A percentile compares a stretch with the other conserved stretches of the same genome.
phyloP scores from a whole-genome alignment of 1,140 invertebrate genomes.

The Scaptomyza hsui region DNA sequence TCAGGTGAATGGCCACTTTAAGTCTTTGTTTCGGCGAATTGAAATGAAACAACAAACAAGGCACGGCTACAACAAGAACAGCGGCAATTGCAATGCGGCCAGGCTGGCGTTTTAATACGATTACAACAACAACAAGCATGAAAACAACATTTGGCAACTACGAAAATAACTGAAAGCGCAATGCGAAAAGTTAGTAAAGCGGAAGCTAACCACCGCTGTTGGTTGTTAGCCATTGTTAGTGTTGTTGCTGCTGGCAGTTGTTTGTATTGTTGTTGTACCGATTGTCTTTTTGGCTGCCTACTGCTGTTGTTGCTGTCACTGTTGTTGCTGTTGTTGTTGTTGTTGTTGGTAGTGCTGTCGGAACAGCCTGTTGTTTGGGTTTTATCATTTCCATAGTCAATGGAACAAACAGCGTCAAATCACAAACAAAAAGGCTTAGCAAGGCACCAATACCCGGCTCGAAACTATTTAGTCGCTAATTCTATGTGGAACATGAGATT shows the following conservation, averaged over 20 bases:
- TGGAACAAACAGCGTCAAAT: constrained; percentile 4
- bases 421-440: constrained; percentile 6
- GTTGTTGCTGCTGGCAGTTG: constrained; percentile 9
- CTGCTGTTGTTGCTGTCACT: constrained; percentile 9
- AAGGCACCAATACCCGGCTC: neutral
- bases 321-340: constrained; percentile 11
- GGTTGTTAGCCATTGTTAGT: constrained; percentile 25
- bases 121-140: constrained; percentile 52
- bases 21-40: constrained; percentile 79
- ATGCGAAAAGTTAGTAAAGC: constrained; percentile 76
- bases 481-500: neutral
- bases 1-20: constrained; percentile 80
- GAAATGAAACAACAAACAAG: constrained; percentile 80
- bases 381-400: constrained; percentile 55
- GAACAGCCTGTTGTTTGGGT: constrained; percentile 47
- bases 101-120: constrained; percentile 60
- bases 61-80: constrained; percentile 27
- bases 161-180: constrained; percentile 54
- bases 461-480: neutral
- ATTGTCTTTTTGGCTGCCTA: constrained; percentile 61
- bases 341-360: constrained; percentile 24
- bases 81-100: constrained; percentile 33
- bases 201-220: constrained; percentile 58
- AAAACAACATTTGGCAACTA: constrained; percentile 33
- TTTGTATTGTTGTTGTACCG: constrained; percentile 37